Evolutionary conservation across 2,113 vertebrate species (phyloP), one percentile per base, ranked within the genome.

Genomic region (Thamnophis sirtalis): DNA sequence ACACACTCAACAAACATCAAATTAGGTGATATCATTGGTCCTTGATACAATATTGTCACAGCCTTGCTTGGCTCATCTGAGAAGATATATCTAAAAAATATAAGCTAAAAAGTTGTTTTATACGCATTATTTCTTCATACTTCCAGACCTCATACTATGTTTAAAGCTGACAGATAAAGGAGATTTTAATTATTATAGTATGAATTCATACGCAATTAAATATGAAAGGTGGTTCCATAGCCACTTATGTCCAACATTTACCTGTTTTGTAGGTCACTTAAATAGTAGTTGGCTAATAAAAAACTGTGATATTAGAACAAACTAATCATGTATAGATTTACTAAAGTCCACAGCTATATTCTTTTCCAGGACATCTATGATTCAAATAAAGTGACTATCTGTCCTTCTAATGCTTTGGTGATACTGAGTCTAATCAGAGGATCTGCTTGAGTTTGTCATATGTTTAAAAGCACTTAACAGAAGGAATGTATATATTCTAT

Each of bases 401-500:
- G 28, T 86, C 90, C 89, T 33, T 63, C 88, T 92, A 88, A 9
- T 55, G 38, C 84, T 50, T 26, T 33, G 86, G 58, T 92, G 91
- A 84, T 2, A 15, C 88, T 88, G 48, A 33, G 33, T 55, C 8
- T 24, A 58, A n/a, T 24, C 33, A 85, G 58, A 89, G 5, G 2
- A 19, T 28, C 9, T 88, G 48, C 50, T 53, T 26, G 1, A 93
- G 93, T 94, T 80, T 91, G 38, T 0, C 1, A 43, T 85, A 22
- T 24, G 13, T 38, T 24, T 86, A 58, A 92, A 43, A 26, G 13
- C 63, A 0, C 80, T 50, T 54, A 85, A 73, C 50, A 15, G 50
- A 90, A 33, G 13, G 26, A 43, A 60, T 85, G 95, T 80, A 93
- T 87, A 94, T 91, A 95, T 38, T 51, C 89, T 95, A 94, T 96